Evolutionary conservation across 1,140 invertebrate genomes (phyloP).

Genomic region (Sesamia nonagrioides): DNA sequence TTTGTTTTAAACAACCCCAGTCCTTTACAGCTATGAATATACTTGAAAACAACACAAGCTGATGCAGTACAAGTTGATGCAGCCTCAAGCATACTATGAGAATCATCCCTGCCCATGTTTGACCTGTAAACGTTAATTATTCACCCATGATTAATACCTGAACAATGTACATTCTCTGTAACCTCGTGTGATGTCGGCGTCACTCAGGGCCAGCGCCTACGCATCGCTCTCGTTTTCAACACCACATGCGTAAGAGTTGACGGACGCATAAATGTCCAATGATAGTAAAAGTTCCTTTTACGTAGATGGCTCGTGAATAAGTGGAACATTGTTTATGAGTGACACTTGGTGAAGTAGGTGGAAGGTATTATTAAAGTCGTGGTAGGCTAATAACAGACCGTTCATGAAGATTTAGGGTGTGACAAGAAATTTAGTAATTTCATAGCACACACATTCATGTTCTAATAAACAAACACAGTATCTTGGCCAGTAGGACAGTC

Average conservation of each 20-base stretch:
- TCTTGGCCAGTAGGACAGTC: neutral
- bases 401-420: neutral
- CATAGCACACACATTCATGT: neutral
- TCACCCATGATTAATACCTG: slow-evolving; percentile 16
- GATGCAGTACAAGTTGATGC: neutral
- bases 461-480: neutral
- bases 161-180: slow-evolving; percentile 32
- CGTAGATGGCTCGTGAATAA: neutral
- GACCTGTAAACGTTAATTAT: neutral
- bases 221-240: slow-evolving; percentile 59
- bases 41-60: too few species aligned
- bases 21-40: too few species aligned
- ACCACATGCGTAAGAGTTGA: slow-evolving; percentile 38
- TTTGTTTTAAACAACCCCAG: too few species aligned
- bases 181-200: slow-evolving; percentile 50
- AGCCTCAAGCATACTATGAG: neutral
- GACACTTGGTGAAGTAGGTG: neutral
- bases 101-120: neutral
- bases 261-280: neutral
- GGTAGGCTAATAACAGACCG: neutral
- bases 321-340: neutral
- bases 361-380: too few species aligned
- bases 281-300: slow-evolving; percentile 35
- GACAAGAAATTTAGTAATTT: neutral
- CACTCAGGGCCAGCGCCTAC: slow-evolving; percentile 61